Conservation (phyloP, 1,140 invertebrate genomes). For the Oryctes rhinoceros region DNA sequence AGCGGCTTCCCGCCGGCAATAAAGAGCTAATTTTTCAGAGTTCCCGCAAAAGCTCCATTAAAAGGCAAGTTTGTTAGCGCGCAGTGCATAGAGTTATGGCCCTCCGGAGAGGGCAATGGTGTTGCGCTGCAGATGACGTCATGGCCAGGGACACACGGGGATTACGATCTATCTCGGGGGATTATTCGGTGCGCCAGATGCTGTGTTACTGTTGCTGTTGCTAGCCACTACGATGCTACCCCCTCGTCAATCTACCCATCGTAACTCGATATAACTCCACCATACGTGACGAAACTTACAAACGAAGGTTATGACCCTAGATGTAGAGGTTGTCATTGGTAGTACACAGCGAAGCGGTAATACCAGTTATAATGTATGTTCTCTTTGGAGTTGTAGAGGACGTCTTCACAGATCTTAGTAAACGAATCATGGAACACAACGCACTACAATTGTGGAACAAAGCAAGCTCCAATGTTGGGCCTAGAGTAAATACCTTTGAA, state of each 20-base stretch:
- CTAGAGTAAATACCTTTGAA: no score
- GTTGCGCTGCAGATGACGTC: conserved; percentile 36
- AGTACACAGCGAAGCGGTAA: not conserved
- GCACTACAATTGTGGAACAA: no score
- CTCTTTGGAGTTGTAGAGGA: not conserved
- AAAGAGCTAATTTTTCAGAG: conserved; percentile 40
- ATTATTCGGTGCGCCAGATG: conserved; percentile 38
- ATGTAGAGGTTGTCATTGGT: not conserved
- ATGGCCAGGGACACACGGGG: conserved; percentile 30
- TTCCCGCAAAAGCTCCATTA: conserved; percentile 39
- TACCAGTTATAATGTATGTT: not conserved
- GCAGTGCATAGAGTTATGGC: conserved; percentile 30
- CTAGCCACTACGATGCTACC: conserved; percentile 2
- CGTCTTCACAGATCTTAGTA: not conserved
- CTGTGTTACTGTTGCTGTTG: conserved; percentile 16
- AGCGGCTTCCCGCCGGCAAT: conserved; percentile 16
- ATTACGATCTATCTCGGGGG: conserved; percentile 40
- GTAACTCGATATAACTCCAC: conserved; percentile 24
- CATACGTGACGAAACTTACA: conserved; percentile 23
- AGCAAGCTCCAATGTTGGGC: no score
- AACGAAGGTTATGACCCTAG: conserved; percentile 24
- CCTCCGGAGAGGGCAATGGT: conserved; percentile 29
- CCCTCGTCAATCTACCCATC: conserved; percentile 25
- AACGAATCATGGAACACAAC: no score
- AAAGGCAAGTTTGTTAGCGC: conserved; percentile 40